Evolutionary conservation across 2,888 invertebrate genomes (phyloP).

Genomic region (Meteorus colon): DNA sequence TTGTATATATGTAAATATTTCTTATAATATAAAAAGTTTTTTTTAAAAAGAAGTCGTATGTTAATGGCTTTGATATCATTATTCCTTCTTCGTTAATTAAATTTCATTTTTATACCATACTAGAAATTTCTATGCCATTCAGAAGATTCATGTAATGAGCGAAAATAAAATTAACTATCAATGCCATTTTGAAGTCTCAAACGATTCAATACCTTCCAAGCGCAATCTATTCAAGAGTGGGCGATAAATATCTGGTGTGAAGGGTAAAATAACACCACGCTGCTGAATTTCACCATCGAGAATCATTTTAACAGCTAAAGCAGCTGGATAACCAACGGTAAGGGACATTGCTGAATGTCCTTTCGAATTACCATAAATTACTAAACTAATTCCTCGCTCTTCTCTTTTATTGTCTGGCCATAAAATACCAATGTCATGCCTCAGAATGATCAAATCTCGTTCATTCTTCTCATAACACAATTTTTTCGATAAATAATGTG

Average conservation of each 20-base stretch:
- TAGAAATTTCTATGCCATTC: too few relatives aligned
- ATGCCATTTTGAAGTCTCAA: conserved; percentile 78
- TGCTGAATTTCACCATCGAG: conserved; percentile 98
- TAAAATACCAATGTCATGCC: conserved; percentile 93
- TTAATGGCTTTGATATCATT: too few relatives aligned
- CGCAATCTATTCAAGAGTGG: conserved; percentile 92
- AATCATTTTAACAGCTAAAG: conserved; percentile 98
- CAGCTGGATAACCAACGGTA: conserved; percentile 94
- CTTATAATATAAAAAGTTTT: neutral
- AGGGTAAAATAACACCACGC: conserved; percentile 93
- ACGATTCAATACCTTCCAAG: conserved; percentile 86
- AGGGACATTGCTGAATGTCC: conserved; percentile 98
- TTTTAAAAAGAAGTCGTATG: neutral
- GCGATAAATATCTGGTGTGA: conserved; percentile 92
- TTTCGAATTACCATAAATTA: conserved; percentile 88
- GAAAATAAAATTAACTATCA: conserved; percentile 14
- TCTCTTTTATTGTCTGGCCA: conserved; percentile 93
- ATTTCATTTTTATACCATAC: too few relatives aligned
- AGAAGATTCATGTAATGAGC: neutral
- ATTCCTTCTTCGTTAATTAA: too few relatives aligned
- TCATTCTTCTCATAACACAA: conserved; percentile 86
- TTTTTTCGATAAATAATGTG: conserved; percentile 88
- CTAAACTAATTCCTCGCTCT: conserved; percentile 87
- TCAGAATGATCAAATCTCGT: conserved; percentile 93
- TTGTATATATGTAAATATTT: conserved; percentile 20